Percentiles rank a stretch among this genome's conserved stretches.
These are phyloP conservation scores for Gasterosteus aculeatus DNA, from an alignment of 2,113 vertebrate genomes.

Conservation along the genomic window DNA sequence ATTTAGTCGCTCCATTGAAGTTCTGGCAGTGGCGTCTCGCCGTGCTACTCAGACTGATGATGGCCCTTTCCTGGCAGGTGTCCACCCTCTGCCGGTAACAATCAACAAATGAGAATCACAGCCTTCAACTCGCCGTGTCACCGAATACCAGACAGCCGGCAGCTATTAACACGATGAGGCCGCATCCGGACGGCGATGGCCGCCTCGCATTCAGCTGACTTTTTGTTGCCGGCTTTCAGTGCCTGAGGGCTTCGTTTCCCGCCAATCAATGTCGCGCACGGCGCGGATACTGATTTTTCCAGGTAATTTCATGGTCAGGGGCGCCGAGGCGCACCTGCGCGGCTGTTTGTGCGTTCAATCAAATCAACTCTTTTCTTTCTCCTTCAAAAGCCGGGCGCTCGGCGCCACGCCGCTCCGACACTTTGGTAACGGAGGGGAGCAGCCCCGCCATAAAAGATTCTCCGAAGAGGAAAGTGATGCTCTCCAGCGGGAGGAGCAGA, in stretches of 20 bases:
- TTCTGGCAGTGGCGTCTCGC: constrained; percentile 69
- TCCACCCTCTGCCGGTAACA: constrained; percentile 76
- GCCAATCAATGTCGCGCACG: constrained; percentile 11
- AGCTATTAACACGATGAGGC: constrained; percentile 55
- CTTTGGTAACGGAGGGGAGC: constrained; percentile 41
- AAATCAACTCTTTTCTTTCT: constrained; percentile 39
- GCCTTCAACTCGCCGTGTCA: constrained; percentile 48
- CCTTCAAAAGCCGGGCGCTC: constrained; percentile 7
- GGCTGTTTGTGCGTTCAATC: constrained; percentile 27
- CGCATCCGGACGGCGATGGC: constrained; percentile 27
- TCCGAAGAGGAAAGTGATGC: constrained; percentile 30
- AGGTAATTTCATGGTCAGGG: constrained; percentile 44
- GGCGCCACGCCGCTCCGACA: constrained; percentile 8
- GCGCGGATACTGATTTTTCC: constrained; percentile 30
- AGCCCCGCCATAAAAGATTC: constrained; percentile 37
- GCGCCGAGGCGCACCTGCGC: constrained; percentile 23
- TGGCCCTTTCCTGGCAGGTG: constrained; percentile 72
- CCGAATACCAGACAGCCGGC: constrained; percentile 48
- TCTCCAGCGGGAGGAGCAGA: constrained; percentile 14
- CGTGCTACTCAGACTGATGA: constrained; percentile 76
- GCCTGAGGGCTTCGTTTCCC: constrained; percentile 40
- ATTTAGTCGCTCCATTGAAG: constrained; percentile 70
- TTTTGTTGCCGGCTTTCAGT: constrained; percentile 49
- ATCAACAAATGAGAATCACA: constrained; percentile 78
- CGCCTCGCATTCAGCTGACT: constrained; percentile 36